Percentiles rank a stretch among this genome's conserved stretches.
Conservation (phyloP, 2,797 vertebrate genomes). For the Numenius phaeopus region DNA sequence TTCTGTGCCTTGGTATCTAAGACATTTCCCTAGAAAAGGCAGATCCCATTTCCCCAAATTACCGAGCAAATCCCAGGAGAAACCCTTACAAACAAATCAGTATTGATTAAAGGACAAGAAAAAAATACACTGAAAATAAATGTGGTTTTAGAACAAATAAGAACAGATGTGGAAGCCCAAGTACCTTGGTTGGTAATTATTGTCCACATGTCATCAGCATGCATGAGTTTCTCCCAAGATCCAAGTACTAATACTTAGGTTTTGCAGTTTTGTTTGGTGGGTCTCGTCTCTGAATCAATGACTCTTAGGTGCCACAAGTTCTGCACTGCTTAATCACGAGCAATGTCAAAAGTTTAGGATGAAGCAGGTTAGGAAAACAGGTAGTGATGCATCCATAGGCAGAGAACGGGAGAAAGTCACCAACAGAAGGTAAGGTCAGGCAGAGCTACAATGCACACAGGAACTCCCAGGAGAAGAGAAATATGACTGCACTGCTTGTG, state of each 20-base stretch:
- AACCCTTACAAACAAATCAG: background rate
- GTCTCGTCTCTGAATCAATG: background rate
- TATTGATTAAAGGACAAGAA: background rate
- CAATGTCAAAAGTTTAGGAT: background rate
- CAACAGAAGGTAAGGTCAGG: background rate
- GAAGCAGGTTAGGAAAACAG: background rate
- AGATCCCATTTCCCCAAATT: background rate
- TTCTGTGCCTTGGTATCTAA: background rate
- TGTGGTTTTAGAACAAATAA: background rate
- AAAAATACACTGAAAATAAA: background rate
- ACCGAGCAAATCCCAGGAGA: background rate
- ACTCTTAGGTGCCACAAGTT: background rate
- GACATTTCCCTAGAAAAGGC: background rate
- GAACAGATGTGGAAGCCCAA: background rate
- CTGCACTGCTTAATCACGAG: background rate
- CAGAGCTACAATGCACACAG: background rate
- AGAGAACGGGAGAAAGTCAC: background rate
- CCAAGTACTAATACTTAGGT: background rate
- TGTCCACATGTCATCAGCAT: background rate
- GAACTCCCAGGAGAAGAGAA: background rate
- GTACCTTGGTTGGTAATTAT: background rate
- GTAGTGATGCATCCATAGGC: background rate
- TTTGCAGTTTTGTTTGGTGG: background rate
- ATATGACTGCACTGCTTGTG: fast-evolving
- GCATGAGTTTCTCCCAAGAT: background rate